These are phyloP conservation scores for Caenorhabditis sulstoni DNA, from an alignment of 2,888 invertebrate species.

Conservation along the genomic window DNA sequence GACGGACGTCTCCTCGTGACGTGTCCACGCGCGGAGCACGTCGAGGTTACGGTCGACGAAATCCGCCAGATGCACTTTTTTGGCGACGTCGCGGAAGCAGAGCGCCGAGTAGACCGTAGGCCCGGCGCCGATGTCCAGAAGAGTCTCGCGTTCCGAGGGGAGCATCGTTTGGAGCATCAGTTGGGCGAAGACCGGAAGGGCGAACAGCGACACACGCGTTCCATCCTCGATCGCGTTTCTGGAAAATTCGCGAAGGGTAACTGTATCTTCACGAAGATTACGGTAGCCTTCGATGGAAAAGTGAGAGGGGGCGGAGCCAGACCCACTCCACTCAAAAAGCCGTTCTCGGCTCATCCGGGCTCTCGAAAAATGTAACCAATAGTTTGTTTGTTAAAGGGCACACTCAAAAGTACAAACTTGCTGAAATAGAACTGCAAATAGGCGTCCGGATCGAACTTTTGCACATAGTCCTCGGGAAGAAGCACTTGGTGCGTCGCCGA, in stretches of 20 bases:
- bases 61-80: slow-evolving; percentile 73
- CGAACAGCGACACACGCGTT: slow-evolving; percentile 76
- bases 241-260: too few species aligned
- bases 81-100: slow-evolving; percentile 75
- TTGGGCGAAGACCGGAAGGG: slow-evolving; percentile 77
- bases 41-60: slow-evolving; percentile 73
- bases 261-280: too few species aligned
- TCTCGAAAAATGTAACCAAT: neutral
- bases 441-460: slow-evolving; percentile 74
- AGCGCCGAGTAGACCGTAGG: slow-evolving; percentile 78
- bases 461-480: slow-evolving; percentile 72
- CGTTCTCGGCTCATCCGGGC: neutral
- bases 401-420: slow-evolving; percentile 67
- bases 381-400: neutral
- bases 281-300: neutral
- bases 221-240: slow-evolving; percentile 76
- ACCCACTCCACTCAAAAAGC: neutral
- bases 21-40: slow-evolving; percentile 63
- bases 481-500: slow-evolving; percentile 26
- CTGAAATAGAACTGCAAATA: slow-evolving; percentile 77
- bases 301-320: too few species aligned
- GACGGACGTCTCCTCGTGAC: slow-evolving; percentile 42
- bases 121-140: slow-evolving; percentile 75
- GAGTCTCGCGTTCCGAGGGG: slow-evolving; percentile 64
- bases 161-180: slow-evolving; percentile 66